phyloP scores from a whole-genome alignment of 2,797 vertebrate genomes.

The Acridotheres tristis region DNA sequence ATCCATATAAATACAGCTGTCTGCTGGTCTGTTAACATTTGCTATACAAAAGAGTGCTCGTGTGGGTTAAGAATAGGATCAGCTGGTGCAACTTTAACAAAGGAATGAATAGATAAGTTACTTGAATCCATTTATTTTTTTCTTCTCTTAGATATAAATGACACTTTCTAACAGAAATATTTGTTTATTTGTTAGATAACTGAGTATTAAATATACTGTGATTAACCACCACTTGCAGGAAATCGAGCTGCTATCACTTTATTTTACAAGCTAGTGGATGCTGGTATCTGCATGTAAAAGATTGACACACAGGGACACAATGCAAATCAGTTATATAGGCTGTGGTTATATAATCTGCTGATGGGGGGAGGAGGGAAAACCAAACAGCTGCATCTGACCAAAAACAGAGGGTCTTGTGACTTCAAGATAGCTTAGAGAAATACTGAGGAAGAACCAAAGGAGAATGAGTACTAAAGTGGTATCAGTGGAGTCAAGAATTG shows the following conservation, averaged over 20 bases:
- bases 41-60: neutral
- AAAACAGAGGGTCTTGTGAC: constrained; percentile 8
- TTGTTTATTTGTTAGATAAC: neutral
- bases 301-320: neutral
- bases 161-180: neutral
- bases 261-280: neutral
- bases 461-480: neutral
- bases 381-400: constrained; percentile 39
- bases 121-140: neutral
- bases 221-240: neutral
- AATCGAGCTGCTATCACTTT: neutral
- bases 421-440: neutral
- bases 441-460: neutral
- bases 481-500: neutral
- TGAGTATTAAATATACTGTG: neutral
- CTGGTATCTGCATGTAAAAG: neutral
- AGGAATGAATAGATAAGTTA: neutral
- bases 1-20: neutral
- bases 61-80: neutral
- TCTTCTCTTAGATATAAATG: neutral
- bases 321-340: constrained; percentile 25
- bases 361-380: neutral
- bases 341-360: constrained; percentile 52
- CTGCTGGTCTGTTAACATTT: neutral
- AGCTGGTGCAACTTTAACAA: neutral